phyloP scores from a whole-genome alignment of 2,797 vertebrate genomes.

The Sebastes vulpes region DNA sequence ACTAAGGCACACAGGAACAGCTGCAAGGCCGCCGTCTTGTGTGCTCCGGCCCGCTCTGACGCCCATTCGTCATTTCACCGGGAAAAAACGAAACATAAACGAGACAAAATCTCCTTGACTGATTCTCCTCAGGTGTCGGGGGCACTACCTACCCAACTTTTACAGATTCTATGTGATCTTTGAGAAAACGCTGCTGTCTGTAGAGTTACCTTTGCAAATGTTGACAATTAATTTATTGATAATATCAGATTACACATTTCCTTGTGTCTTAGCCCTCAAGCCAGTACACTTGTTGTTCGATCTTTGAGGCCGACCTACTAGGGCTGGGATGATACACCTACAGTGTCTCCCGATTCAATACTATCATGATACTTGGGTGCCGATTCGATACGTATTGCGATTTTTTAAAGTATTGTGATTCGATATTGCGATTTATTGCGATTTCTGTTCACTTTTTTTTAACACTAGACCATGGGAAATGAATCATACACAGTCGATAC shows the following conservation, averaged over 20 bases:
- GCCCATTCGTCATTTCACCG: conserved; percentile 43
- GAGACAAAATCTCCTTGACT: neutral
- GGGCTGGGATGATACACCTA: too few species aligned
- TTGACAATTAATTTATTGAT: conserved; percentile 4
- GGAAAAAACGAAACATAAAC: conserved; percentile 35
- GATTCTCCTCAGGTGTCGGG: conserved; percentile 3
- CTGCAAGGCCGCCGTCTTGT: conserved; percentile 49
- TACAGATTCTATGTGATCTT: neutral
- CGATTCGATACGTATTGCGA: too few species aligned
- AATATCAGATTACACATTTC: neutral
- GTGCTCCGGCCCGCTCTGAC: conserved; percentile 16
- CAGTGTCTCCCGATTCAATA: too few species aligned
- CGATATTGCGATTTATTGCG: too few species aligned
- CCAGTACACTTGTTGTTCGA: neutral
- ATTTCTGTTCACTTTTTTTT: too few species aligned
- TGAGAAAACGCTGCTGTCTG: neutral
- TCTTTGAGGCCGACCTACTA: neutral
- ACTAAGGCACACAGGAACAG: conserved; percentile 73
- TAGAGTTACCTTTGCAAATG: neutral
- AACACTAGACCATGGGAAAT: too few species aligned
- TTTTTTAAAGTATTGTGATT: too few species aligned
- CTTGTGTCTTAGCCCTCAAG: neutral
- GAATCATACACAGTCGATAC: too few species aligned
- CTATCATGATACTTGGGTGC: too few species aligned
- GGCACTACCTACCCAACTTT: neutral